Evolutionary conservation across 1,140 invertebrate species (phyloP), one percentile per base, ranked within the genome.

Genomic region (Magallana angulata): DNA sequence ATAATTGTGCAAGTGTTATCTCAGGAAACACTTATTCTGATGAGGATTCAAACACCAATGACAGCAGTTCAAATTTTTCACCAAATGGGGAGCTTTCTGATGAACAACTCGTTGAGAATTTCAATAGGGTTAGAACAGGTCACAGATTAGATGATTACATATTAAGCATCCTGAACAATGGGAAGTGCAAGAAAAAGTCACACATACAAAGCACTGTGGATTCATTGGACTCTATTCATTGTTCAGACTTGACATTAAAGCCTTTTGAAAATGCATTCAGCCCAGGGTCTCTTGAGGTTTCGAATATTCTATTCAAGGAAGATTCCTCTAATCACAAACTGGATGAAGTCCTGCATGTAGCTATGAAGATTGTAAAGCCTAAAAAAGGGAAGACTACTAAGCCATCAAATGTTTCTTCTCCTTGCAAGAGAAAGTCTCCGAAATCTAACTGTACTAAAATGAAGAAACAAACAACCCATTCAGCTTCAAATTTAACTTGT

Each of bases 21-120:
- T 76, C 68, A 24, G 36, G 30, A 30, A 76, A 11, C 24, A 30
- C 68, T 18, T 18, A 76, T 16, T 62, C n/a, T 62, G n/a, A 62
- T 76, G 30, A 76, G 24, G 68, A 76, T 76, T 36, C 68, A 36
- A 76, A 76, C 36, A 76, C 68, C 24, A 76, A 24, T 76, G 68
- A 76, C 18, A 76, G 24, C 24, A 30, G 8, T 48, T 76, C 68
- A 18, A 18, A 18, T 48, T 48, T 48, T 9, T 76, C 68, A 9
- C 12, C 68, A 76, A 36, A 30, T 12, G 7, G 68, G 7, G 68
- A 76, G 6, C 36, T 36, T 76, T 11, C 68, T 12, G 68, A 36
- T 36, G 18, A 76, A 9, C 18, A 76, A 36, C 12, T 76, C 11
- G 24, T 76, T 18, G 68, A 76, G 24, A 76, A 76, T 24, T 76